phyloP scores from a whole-genome alignment of 2,113 vertebrate genomes.

The Alexandromys fortis region DNA sequence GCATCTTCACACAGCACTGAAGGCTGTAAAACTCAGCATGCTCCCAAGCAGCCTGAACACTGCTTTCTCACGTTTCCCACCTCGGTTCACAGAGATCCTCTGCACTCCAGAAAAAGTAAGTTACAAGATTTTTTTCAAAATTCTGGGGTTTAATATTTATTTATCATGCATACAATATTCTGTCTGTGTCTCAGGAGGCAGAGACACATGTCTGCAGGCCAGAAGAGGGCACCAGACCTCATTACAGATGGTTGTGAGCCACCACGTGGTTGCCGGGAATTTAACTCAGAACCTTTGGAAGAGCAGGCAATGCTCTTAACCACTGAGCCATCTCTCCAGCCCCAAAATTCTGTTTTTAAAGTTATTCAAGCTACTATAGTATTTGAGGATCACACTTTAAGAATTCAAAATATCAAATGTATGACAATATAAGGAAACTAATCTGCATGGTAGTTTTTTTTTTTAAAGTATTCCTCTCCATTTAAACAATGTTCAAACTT shows the following conservation, averaged over 20 bases:
- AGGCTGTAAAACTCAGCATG: neutral
- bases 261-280: too few relatives aligned
- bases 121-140: neutral
- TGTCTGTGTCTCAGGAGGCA: too few relatives aligned
- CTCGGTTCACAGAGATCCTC: conserved; percentile 12
- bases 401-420: neutral
- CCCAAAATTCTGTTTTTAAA: neutral
- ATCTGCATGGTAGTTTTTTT: neutral
- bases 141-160: too few relatives aligned
- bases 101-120: neutral
- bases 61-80: neutral
- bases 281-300: too few relatives aligned
- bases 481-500: neutral
- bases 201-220: too few relatives aligned
- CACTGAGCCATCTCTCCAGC: too few relatives aligned
- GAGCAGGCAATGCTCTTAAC: too few relatives aligned
- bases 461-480: neutral
- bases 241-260: too few relatives aligned
- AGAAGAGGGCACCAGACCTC: too few relatives aligned
- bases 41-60: neutral
- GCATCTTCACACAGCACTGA: neutral
- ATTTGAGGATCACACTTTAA: neutral
- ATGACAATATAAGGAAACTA: neutral
- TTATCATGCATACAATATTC: too few relatives aligned
- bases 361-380: neutral